These are phyloP conservation scores for crab-eating macaque (Macaca fascicularis) DNA, from an alignment of 2,113 vertebrate species.

Conservation along the genomic window DNA sequence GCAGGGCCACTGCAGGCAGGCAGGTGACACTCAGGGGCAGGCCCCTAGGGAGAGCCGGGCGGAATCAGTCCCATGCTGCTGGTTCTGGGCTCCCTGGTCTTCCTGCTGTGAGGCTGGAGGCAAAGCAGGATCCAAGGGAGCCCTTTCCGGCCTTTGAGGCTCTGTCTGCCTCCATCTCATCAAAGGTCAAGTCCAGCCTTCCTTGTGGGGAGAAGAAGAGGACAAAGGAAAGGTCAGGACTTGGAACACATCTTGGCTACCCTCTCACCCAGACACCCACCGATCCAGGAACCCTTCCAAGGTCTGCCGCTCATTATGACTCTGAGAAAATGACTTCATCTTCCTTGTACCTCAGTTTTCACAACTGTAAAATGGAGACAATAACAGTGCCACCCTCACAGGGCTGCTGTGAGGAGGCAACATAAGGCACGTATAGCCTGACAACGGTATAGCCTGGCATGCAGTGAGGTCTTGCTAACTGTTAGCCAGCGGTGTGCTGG, in stretches of 20 bases:
- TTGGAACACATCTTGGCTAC: too few relatives aligned
- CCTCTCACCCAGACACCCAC: neutral
- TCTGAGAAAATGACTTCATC: neutral
- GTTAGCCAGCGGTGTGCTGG: neutral
- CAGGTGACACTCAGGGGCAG: neutral
- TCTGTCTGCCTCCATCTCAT: neutral
- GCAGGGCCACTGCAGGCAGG: neutral
- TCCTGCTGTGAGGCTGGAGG: neutral
- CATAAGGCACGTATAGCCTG: accelerated
- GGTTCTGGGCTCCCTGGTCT: neutral
- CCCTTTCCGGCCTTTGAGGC: neutral
- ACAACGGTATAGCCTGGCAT: neutral
- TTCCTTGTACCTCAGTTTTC: neutral
- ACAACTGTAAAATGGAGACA: neutral
- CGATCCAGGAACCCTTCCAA: neutral
- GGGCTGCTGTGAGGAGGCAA: neutral
- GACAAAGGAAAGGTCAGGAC: neutral
- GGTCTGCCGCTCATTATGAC: neutral
- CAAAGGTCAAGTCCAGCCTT: neutral
- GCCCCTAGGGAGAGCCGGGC: accelerated
- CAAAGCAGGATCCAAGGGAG: neutral
- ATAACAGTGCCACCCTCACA: neutral
- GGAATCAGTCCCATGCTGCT: neutral
- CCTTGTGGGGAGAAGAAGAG: neutral
- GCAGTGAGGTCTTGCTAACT: neutral